phyloP scores from a whole-genome alignment of 2,888 invertebrate species.

The Zaprionus bogoriensis region DNA sequence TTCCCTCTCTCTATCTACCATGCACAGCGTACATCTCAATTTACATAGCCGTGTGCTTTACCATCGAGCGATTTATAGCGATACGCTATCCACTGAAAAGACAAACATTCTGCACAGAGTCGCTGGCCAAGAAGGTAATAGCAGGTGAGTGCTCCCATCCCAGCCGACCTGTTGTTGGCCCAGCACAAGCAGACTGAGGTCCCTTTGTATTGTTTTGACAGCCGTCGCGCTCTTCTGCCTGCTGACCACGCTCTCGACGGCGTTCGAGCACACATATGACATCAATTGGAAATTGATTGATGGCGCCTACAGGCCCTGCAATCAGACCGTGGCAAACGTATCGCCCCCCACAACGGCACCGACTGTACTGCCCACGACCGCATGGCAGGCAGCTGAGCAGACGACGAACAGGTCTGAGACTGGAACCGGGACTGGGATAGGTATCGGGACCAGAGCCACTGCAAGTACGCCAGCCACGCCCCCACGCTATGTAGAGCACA shows the following conservation, averaged over 20 bases:
- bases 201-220: slow-evolving; percentile 51
- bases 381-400: slow-evolving; percentile 35
- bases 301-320: slow-evolving; percentile 75
- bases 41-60: slow-evolving; percentile 90
- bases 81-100: slow-evolving; percentile 89
- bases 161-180: not conserved
- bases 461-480: slow-evolving; percentile 6
- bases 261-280: slow-evolving; percentile 86
- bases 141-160: slow-evolving; percentile 76
- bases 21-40: slow-evolving; percentile 86
- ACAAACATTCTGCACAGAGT: slow-evolving; percentile 87
- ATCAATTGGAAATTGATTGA: slow-evolving; percentile 71
- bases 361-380: slow-evolving; percentile 19
- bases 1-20: not conserved
- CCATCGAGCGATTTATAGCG: slow-evolving; percentile 89
- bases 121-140: slow-evolving; percentile 87
- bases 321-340: slow-evolving; percentile 65
- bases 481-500: slow-evolving; percentile 16
- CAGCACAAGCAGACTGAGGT: slow-evolving; percentile 34
- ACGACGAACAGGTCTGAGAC: no score
- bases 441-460: no score
- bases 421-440: no score
- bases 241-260: slow-evolving; percentile 85
- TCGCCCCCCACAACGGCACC: slow-evolving; percentile 34
- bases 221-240: slow-evolving; percentile 85